phyloP scores from a whole-genome alignment of 2,113 vertebrate species.

The Callocephalon fimbriatum region DNA sequence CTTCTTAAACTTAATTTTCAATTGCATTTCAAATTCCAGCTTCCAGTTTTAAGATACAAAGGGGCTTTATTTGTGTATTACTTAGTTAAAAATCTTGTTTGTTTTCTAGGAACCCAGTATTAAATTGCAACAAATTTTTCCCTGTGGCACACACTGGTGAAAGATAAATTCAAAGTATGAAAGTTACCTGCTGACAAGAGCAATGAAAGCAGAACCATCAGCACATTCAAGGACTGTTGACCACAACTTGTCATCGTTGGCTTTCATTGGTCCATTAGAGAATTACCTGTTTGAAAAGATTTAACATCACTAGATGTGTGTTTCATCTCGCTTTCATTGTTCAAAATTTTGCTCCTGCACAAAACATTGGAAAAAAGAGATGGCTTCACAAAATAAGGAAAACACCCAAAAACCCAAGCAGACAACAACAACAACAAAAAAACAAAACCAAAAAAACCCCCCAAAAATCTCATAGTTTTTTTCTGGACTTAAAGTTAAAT shows the following conservation, averaged over 20 bases:
- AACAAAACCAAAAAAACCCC: background rate
- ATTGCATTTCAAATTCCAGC: background rate
- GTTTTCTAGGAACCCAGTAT: background rate
- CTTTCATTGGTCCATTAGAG: slow-evolving; percentile 83
- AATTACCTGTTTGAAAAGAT: slow-evolving; percentile 72
- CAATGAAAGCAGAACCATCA: slow-evolving; percentile 86
- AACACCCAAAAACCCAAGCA: background rate
- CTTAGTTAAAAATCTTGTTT: background rate
- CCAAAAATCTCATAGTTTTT: background rate
- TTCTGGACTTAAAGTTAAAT: background rate
- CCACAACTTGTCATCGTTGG: slow-evolving; percentile 95
- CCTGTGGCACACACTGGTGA: background rate
- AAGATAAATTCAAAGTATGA: background rate
- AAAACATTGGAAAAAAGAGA: background rate
- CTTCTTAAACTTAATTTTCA: background rate
- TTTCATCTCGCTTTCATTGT: background rate
- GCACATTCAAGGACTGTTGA: slow-evolving; percentile 88
- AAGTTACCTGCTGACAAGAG: slow-evolving; percentile 90
- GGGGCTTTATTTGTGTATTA: background rate
- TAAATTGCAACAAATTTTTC: background rate
- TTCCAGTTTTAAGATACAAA: background rate
- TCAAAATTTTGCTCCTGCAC: background rate
- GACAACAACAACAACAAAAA: too few species aligned
- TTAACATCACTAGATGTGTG: background rate
- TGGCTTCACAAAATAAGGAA: background rate